Evolutionary conservation across 2,797 vertebrate species (phyloP), one percentile per base, ranked within the genome.

Genomic region (Aphelocoma californica): DNA sequence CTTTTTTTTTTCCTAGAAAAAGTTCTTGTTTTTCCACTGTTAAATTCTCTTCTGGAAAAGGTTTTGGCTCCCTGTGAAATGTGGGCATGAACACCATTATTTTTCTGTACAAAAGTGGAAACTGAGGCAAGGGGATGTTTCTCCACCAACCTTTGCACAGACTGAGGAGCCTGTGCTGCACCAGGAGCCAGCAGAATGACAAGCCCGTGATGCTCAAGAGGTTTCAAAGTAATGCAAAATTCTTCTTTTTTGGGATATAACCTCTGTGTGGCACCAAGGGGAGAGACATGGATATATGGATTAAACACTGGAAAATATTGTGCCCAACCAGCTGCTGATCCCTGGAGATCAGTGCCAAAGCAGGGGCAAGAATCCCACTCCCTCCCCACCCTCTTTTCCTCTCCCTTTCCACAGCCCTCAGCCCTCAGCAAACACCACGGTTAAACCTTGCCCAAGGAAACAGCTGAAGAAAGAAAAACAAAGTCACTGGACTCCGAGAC

Each of bases 371-470:
- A 26, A 3, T 89, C 19, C 14, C 14, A 28, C 4, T 7, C 12
- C 5, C 15, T 72, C 14, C 70, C 25, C 51, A 20, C 7, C 10
- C 11, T 72, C 23, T 25, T 70, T 48, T 44, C 58, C 21, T 78
- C 12, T 51, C 17, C 25, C 8, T 58, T 42, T 18, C 17, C 26
- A 19, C 60, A 73, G 25, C 36, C 36, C 32, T 66, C 42, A 66
- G 23, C 38, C 61, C 38, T 89, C 89, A 75, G 81, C 50, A 53
- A 64, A 40, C 40, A 48, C 26, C 50, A 44, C 15, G 2, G 62
- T 56, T 88, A 94, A 97, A 86, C 74, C 87, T 70, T 88, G 83
- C 91, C 79, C 64, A 70, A 95, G 95, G 92, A 77, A 79, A 96
- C 54, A 38, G 92, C 50, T 73, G 83, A 60, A 51, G 42, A 86